These are phyloP conservation scores for Vespertilio murinus DNA, from an alignment of 2,797 vertebrate species.

Conservation along the genomic window DNA sequence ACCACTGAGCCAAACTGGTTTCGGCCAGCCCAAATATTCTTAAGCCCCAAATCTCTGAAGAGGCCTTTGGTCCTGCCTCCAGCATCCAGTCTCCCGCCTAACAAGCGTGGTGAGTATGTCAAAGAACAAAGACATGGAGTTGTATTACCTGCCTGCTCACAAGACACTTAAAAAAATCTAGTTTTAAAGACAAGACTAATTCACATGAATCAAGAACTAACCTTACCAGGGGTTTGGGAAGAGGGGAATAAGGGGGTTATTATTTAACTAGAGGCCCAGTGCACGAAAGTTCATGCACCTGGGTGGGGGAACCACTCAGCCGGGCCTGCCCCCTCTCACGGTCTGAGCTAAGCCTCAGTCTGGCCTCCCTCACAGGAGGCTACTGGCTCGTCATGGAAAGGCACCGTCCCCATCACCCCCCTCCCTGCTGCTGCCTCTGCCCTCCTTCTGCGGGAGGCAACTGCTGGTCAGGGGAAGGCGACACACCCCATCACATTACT, in stretches of 20 bases:
- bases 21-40: not conserved
- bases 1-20: no score
- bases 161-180: constrained; percentile 26
- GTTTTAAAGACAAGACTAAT: constrained; percentile 33
- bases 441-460: no score
- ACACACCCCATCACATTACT: no score
- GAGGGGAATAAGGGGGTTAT: not conserved
- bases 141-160: not conserved
- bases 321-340: no score
- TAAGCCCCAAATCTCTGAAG: not conserved
- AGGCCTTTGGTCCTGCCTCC: not conserved
- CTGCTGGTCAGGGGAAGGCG: no score
- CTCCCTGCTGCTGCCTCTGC: no score
- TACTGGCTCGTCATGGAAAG: no score
- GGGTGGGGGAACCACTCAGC: no score
- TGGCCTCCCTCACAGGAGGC: no score
- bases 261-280: not conserved
- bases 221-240: not conserved
- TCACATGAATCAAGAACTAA: constrained; percentile 5
- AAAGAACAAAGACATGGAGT: not conserved
- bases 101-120: not conserved
- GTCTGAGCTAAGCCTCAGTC: no score
- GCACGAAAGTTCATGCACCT: no score
- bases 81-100: not conserved
- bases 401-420: no score